Evolutionary conservation across 2,113 vertebrate genomes (phyloP).

Genomic region (Pelodiscus sinensis): DNA sequence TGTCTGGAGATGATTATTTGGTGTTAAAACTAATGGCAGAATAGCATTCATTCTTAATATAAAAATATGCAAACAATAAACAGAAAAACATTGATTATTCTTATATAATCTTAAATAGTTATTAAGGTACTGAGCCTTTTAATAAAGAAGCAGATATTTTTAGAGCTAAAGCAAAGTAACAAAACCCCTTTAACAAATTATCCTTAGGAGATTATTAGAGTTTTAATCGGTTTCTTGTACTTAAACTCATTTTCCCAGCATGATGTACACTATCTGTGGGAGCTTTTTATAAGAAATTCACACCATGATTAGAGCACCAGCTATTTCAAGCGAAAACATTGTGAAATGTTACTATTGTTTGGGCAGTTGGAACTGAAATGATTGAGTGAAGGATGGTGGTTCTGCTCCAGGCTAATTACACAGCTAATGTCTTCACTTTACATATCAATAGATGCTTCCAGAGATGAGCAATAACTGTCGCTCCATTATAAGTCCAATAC

Average conservation of each 20-base stretch:
- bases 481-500: constrained; percentile 71
- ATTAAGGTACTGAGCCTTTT: constrained; percentile 68
- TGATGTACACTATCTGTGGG: constrained; percentile 73
- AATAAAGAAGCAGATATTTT: constrained; percentile 68
- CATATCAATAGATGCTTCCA: constrained; percentile 76
- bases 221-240: constrained; percentile 79
- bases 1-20: constrained; percentile 10
- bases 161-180: constrained; percentile 67
- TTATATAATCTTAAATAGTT: constrained; percentile 52
- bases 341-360: constrained; percentile 76
- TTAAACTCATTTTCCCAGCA: constrained; percentile 78
- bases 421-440: constrained; percentile 77
- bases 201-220: constrained; percentile 74
- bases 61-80: constrained; percentile 43
- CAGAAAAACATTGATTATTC: constrained; percentile 50
- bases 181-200: constrained; percentile 78
- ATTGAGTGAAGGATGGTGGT: constrained; percentile 73
- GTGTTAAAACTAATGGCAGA: constrained; percentile 28
- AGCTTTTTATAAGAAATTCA: constrained; percentile 76
- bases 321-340: constrained; percentile 77
- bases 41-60: constrained; percentile 27
- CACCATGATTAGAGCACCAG: constrained; percentile 70
- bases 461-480: constrained; percentile 73
- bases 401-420: constrained; percentile 74
- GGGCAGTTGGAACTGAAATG: constrained; percentile 69